Conservation (phyloP, 2,113 vertebrate species). For the Psilopsiagon aurifrons region DNA sequence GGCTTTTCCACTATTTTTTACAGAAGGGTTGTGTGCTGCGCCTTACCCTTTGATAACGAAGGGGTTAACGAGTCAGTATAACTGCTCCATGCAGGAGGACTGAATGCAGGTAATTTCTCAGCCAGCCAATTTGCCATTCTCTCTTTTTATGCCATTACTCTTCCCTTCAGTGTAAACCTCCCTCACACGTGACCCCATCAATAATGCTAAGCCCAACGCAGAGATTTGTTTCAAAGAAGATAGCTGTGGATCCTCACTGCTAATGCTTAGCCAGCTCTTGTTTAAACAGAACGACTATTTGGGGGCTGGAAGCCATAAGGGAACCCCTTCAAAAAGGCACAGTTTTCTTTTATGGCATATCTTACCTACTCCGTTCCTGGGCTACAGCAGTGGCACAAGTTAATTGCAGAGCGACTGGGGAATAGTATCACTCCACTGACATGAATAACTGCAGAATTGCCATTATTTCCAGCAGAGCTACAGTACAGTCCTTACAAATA, state of each 20-base stretch:
- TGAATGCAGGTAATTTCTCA: conserved; percentile 32
- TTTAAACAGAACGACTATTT: accelerated
- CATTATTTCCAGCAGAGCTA: conserved; percentile 28
- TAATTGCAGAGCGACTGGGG: not conserved
- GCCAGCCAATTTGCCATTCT: conserved; percentile 39
- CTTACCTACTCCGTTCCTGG: not conserved
- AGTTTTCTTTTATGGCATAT: not conserved
- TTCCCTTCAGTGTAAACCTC: not conserved
- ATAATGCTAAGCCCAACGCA: accelerated
- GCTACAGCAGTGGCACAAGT: not conserved
- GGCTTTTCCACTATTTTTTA: not conserved
- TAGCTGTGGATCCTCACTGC: not conserved
- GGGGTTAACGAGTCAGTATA: not conserved
- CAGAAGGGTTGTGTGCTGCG: accelerated
- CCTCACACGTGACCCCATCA: conserved; percentile 1
- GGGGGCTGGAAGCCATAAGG: not conserved
- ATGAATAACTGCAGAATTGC: not conserved
- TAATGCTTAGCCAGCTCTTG: not conserved
- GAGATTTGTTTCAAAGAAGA: not conserved
- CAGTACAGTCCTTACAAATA: conserved; percentile 1
- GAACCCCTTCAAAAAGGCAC: not conserved
- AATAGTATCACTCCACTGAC: not conserved
- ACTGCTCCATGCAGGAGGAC: not conserved
- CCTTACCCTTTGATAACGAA: not conserved
- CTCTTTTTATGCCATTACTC: conserved; percentile 16